A percentile compares a stretch with the other conserved stretches of the same genome.
Conservation (phyloP, 2,888 invertebrate species). For the Dryococelus australis region DNA sequence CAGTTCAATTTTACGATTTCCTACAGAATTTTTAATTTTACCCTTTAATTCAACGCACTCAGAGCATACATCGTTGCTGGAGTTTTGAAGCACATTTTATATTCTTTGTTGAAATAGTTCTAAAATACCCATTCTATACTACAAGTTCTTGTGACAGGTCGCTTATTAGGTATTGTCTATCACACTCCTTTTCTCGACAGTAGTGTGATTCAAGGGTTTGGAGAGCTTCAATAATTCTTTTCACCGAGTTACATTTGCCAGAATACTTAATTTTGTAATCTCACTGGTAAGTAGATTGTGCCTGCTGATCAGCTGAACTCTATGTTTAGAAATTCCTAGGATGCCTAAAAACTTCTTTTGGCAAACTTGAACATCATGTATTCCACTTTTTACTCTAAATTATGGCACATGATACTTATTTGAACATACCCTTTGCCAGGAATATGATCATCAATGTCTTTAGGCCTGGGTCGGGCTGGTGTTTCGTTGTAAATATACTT, state of each 20-base stretch:
- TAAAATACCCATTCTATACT: neutral
- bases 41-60: neutral
- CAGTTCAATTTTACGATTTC: neutral
- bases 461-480: neutral
- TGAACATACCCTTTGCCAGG: slow-evolving; percentile 24
- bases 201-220: too few relatives aligned
- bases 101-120: slow-evolving; percentile 9
- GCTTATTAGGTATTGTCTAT: too few relatives aligned
- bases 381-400: slow-evolving; percentile 13
- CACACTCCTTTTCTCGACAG: too few relatives aligned
- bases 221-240: too few relatives aligned
- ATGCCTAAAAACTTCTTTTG: slow-evolving; percentile 30
- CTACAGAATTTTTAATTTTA: neutral
- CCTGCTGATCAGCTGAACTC: slow-evolving; percentile 27
- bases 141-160: slow-evolving; percentile 13
- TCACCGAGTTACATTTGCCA: too few relatives aligned
- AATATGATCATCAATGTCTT: neutral
- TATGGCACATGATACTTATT: neutral
- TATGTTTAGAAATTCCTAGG: slow-evolving; percentile 29
- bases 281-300: slow-evolving; percentile 19
- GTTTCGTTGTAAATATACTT: neutral
- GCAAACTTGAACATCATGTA: slow-evolving; percentile 21
- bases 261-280: neutral
- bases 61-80: slow-evolving; percentile 36
- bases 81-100: slow-evolving; percentile 28